phyloP scores from a whole-genome alignment of 2,888 invertebrate genomes.

The Sinopyrophorus schimmeli region DNA sequence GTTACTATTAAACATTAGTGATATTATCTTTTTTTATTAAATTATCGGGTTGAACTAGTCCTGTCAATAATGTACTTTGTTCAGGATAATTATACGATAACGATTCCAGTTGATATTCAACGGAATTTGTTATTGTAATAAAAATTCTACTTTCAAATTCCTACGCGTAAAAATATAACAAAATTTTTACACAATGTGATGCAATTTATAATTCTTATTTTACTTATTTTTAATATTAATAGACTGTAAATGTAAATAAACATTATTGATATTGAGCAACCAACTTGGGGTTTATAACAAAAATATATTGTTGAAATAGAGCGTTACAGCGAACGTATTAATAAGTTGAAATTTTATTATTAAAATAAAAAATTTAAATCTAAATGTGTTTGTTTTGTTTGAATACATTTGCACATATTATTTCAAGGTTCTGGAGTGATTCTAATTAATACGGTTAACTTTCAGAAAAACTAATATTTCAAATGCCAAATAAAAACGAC shows the following conservation, averaged over 20 bases:
- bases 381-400: too few species aligned
- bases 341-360: constrained; percentile 6
- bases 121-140: constrained; percentile 7
- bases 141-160: too few species aligned
- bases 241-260: constrained; percentile 27
- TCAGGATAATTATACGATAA: constrained; percentile 13
- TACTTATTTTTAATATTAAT: constrained; percentile 18
- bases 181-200: constrained; percentile 7
- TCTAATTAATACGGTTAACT: too few species aligned
- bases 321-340: constrained; percentile 11
- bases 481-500: too few species aligned
- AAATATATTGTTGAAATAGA: constrained; percentile 12
- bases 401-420: too few species aligned
- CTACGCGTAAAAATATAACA: constrained; percentile 10
- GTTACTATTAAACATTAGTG: constrained; percentile 64
- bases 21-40: constrained; percentile 9
- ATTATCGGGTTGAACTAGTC: constrained; percentile 24
- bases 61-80: constrained; percentile 8
- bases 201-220: constrained; percentile 8
- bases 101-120: constrained; percentile 30
- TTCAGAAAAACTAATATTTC: too few species aligned
- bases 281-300: constrained; percentile 6
- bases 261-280: constrained; percentile 12
- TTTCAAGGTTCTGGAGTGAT: too few species aligned
- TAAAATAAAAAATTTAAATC: too few species aligned